Base-by-base conservation (phyloP, 2,797 vertebrate species). In the Moxostoma hubbsi region DNA sequence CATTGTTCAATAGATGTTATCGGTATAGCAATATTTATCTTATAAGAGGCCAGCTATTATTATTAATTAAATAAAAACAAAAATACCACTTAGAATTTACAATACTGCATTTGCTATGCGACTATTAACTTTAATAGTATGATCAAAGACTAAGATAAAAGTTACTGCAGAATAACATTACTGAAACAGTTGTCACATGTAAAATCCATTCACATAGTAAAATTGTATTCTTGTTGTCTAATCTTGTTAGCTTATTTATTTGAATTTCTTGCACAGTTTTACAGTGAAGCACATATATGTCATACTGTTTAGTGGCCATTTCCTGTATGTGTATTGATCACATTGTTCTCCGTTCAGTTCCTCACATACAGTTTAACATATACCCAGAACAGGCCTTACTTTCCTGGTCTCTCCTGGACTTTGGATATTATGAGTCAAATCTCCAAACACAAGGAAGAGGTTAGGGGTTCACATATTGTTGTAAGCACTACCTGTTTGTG, bases 311-410 rank as follows among this genome's bases (percentile, higher is more conserved):
- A 63, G 18, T 64, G 59, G 15, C 36, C 61, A 45, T 18, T 61
- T 63, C n/a, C 16, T 64, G 59, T 64, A 49, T 43, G 58, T 53
- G 49, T 79, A 49, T 65, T 79, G 69, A 64, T 64, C 13, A 79
- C 58, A 79, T 16, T 45, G 50, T 57, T 45, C 50, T 18, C 36
- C 47, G 6, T 18, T 61, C 59, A 36, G 59, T 10, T 61, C 24
- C 61, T 36, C 24, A 62, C 4, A 13, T 12, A 46, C 43, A 50
- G 51, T 63, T 79, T 9, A 55, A 64, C 53, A 15, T 62, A 62
- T 53, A 78, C 57, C 53, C 58, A 53, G 55, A 49, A 68, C 74
- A 76, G 53, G 6, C 51, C 10, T 11, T 68, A n/a, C 15, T 46
- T 50, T 61, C 43, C 46, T 55, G 36, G 24, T 36, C 46, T 46